These are phyloP conservation scores for Mimachlamys varia DNA, from an alignment of 2,888 invertebrate genomes.

Conservation along the genomic window DNA sequence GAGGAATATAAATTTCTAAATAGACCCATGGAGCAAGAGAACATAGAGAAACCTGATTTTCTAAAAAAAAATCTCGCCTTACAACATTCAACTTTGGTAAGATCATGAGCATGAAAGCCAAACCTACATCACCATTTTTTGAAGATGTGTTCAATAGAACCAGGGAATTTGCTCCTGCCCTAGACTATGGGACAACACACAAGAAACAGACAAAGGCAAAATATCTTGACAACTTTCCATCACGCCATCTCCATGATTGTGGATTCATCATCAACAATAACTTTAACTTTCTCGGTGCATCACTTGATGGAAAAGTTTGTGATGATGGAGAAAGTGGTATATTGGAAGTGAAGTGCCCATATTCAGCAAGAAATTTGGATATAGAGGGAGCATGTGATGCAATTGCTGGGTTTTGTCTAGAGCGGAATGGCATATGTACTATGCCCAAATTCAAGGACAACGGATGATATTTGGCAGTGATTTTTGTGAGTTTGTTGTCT, in stretches of 20 bases:
- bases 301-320: conserved; percentile 55
- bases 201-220: conserved; percentile 45
- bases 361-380: conserved; percentile 48
- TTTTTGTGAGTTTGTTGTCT: conserved; percentile 54
- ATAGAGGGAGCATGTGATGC: conserved; percentile 46
- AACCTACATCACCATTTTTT: neutral
- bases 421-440: conserved; percentile 46
- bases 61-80: conserved; percentile 24
- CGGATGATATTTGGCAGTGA: conserved; percentile 50
- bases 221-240: conserved; percentile 44
- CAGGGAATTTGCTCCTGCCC: neutral
- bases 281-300: conserved; percentile 52
- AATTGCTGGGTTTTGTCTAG: conserved; percentile 44
- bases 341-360: conserved; percentile 56
- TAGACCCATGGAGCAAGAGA: neutral
- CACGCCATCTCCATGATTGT: conserved; percentile 49
- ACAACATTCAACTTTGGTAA: conserved; percentile 39
- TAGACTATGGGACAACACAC: conserved; percentile 49
- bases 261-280: conserved; percentile 52
- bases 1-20: neutral
- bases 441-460: conserved; percentile 53
- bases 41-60: conserved; percentile 43
- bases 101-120: conserved; percentile 37
- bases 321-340: conserved; percentile 46
- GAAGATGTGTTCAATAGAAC: neutral